phyloP scores from a whole-genome alignment of 2,797 vertebrate species.

The Galagoides demidoff region DNA sequence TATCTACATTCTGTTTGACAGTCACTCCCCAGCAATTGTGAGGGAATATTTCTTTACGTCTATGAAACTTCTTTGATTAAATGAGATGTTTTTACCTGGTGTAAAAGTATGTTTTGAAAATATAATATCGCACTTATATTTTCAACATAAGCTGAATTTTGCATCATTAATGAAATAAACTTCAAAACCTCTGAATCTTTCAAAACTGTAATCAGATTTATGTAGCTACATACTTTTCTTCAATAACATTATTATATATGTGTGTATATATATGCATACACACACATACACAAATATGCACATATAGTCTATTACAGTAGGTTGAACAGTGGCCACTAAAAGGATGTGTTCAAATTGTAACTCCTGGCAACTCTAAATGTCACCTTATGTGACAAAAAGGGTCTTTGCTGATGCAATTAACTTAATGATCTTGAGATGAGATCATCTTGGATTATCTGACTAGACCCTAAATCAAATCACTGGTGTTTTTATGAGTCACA shows the following conservation, averaged over 20 bases:
- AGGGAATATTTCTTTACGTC: background rate
- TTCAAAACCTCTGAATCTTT: background rate
- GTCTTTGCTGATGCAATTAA: background rate
- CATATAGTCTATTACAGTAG: background rate
- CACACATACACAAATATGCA: background rate
- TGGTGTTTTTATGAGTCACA: background rate
- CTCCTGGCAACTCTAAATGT: background rate
- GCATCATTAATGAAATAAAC: background rate
- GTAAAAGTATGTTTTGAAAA: background rate
- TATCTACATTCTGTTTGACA: background rate
- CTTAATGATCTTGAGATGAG: slow-evolving; percentile 15
- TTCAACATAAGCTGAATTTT: slow-evolving; percentile 8
- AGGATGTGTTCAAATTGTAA: background rate
- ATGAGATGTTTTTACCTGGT: background rate
- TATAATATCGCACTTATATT: background rate
- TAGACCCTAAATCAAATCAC: background rate
- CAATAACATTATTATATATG: background rate
- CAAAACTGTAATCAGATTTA: background rate
- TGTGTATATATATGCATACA: background rate
- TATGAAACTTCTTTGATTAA: background rate
- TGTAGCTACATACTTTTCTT: background rate
- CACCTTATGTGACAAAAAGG: background rate
- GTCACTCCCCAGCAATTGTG: background rate
- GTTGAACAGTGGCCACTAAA: background rate
- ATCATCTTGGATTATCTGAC: background rate